Conservation (phyloP, 1,140 invertebrate species). For the Brachionus rubens region DNA sequence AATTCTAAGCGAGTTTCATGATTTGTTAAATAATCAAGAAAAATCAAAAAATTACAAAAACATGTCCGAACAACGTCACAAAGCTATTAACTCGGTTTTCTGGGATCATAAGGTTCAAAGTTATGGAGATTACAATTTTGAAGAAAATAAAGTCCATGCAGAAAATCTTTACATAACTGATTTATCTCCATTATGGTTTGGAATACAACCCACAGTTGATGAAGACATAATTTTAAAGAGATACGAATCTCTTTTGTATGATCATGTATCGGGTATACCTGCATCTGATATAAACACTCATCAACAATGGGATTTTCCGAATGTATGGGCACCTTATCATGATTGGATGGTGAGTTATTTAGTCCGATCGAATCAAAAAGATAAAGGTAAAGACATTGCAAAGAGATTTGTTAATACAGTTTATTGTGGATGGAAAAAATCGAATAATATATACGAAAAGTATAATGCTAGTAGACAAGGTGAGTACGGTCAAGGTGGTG, state of each 20-base stretch:
- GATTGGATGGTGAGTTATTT: constrained; percentile 67
- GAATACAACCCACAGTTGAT: constrained; percentile 59
- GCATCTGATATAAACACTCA: constrained; percentile 74
- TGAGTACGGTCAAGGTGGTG: constrained; percentile 76
- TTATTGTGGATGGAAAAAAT: constrained; percentile 73
- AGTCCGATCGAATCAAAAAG: not conserved
- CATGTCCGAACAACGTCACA: constrained; percentile 66
- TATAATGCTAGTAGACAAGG: constrained; percentile 71
- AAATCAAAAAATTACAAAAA: constrained; percentile 67
- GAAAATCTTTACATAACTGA: constrained; percentile 77
- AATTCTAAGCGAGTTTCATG: constrained; percentile 71
- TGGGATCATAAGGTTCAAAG: constrained; percentile 80
- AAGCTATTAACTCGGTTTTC: constrained; percentile 70
- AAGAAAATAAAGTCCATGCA: constrained; percentile 66
- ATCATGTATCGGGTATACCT: constrained; percentile 66
- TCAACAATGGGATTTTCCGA: constrained; percentile 92
- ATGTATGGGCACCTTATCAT: constrained; percentile 86
- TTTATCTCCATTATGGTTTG: constrained; percentile 73
- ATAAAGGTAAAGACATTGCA: constrained; percentile 64
- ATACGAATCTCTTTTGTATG: constrained; percentile 24
- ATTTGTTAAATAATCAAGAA: constrained; percentile 63
- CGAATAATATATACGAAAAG: constrained; percentile 80
- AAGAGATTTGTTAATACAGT: constrained; percentile 78
- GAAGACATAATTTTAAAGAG: constrained; percentile 39
- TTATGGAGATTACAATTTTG: constrained; percentile 81